Base-by-base conservation (phyloP, 2,888 invertebrate species). In the Chorisops tibialis region DNA sequence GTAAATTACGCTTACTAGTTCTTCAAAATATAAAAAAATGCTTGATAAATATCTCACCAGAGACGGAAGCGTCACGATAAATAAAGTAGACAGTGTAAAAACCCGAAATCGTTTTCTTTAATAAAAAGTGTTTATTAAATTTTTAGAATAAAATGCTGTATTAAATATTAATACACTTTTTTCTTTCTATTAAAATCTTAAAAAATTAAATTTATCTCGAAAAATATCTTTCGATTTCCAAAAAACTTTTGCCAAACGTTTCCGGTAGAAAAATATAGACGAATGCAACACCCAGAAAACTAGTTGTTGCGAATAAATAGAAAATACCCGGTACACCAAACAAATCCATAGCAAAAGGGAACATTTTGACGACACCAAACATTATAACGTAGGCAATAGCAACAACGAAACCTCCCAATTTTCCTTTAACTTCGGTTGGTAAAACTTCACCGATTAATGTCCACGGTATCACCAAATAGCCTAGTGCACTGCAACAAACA, bases 391-490 rank as follows among this genome's bases (percentile, higher is more conserved):
- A 83, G 1, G 81, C 81, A n/a, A 80, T 65, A 0, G 82, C 79
- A 12, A 83, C 72, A 68, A 83, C 71, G 3, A 81, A 21, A 1
- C 83, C 82, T 1, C 82, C 79, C 7, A 82, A 74, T 54, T 79
- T 76, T 1, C 82, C 84, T 54, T 81, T 74, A 2, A 82, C 68
- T 59, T 68, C 66, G 5, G 65, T 68, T 6, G 69, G 67, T 38
- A 68, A 60, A 14, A 69, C 51, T 65, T 70, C 69, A 4, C 78
- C 76, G 19, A 82, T 81, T 21, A 84, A 68, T 3, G 83, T 81
- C 85, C 85, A 85, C 1, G 84, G 84, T 60, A 84, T 82, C 6
- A 82, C 80, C 56, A 82, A 70, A 68, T 81, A 79, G 1, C 84
- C 84, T 7, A 83, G 67, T 0, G 82, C 79, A 67, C 82, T 80